phyloP scores from a whole-genome alignment of 2,797 vertebrate species.

The Moxostoma hubbsi region DNA sequence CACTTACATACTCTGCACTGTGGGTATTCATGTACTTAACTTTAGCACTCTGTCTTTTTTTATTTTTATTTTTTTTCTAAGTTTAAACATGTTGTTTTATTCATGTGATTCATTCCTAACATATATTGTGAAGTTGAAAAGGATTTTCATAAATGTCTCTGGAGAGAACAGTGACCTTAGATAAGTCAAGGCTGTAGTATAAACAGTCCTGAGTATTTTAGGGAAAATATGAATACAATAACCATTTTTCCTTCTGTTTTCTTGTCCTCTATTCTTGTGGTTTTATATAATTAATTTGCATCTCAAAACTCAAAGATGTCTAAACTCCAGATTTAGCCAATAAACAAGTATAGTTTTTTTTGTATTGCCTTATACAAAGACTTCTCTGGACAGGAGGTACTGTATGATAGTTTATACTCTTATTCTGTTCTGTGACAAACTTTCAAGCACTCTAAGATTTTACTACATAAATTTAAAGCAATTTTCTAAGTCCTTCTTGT shows the following conservation, averaged over 20 bases:
- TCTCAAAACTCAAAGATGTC: background rate
- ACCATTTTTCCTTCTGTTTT: conserved; percentile 3
- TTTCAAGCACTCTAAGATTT: background rate
- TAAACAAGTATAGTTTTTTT: background rate
- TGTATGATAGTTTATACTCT: background rate
- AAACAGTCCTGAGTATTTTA: conserved; percentile 54
- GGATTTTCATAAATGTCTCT: conserved; percentile 59
- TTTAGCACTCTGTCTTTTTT: background rate
- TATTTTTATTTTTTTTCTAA: background rate
- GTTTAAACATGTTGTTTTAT: conserved; percentile 38
- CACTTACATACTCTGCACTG: background rate
- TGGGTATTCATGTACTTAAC: background rate
- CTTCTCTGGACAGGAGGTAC: background rate
- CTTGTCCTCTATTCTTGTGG: background rate
- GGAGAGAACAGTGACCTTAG: conserved; percentile 58
- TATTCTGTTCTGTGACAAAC: background rate
- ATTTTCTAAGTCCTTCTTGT: background rate
- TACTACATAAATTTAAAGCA: background rate
- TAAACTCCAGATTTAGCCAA: background rate
- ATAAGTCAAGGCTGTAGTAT: conserved; percentile 70
- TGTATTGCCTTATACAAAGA: background rate
- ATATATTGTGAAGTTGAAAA: conserved; percentile 41
- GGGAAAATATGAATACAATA: conserved; percentile 12
- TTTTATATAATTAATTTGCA: conserved; percentile 23
- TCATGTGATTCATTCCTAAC: conserved; percentile 12